phyloP scores from a whole-genome alignment of 30 jellyfish, hydroid and myxozoan genomes.

The Mastigias papua region DNA sequence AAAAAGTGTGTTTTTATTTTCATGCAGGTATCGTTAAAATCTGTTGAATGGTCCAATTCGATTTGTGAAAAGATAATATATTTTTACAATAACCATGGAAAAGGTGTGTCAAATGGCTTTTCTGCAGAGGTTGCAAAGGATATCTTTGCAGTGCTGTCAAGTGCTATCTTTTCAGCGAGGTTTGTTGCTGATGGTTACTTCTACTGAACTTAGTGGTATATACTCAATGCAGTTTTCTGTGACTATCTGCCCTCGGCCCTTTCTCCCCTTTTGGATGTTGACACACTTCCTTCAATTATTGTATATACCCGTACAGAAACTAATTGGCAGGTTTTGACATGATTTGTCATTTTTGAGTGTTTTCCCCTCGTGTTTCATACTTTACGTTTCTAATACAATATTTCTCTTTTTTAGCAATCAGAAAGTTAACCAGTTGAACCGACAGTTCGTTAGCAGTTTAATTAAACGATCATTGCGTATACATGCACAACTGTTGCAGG shows the following conservation, averaged over 20 bases:
- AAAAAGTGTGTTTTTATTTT: too few species aligned
- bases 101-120: background rate
- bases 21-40: conserved; percentile 17
- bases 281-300: too few species aligned
- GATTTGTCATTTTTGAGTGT: too few species aligned
- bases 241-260: too few species aligned
- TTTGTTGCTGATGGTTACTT: background rate
- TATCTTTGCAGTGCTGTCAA: conserved; percentile 2
- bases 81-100: background rate
- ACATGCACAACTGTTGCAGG: conserved; percentile 15
- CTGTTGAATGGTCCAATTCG: background rate
- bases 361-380: too few species aligned
- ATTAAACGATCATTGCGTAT: conserved; percentile 8
- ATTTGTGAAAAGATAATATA: background rate
- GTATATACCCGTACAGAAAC: too few species aligned
- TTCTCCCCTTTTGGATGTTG: too few species aligned
- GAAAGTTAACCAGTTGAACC: background rate
- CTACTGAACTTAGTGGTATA: too few species aligned
- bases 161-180: conserved; percentile 18
- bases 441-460: background rate
- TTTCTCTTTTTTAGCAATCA: background rate
- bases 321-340: too few species aligned
- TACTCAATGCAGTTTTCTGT: too few species aligned
- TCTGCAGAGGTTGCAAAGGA: background rate
- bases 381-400: too few species aligned